Conservation (phyloP, 2,797 vertebrate genomes). For the Molossus molossus region DNA sequence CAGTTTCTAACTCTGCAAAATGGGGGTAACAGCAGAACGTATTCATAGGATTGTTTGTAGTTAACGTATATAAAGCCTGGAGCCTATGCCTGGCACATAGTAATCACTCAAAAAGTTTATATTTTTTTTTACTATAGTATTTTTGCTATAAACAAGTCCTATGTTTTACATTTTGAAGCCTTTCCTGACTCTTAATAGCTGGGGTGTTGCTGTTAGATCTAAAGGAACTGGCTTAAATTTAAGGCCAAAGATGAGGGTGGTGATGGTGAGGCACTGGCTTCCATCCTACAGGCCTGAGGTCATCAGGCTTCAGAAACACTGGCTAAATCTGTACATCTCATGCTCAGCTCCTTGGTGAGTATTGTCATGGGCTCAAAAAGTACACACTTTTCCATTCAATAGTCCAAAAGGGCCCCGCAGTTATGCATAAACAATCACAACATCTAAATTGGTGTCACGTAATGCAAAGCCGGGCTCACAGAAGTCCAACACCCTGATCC, state of each 20-base stretch:
- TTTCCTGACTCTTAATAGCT: not conserved
- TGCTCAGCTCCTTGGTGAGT: not conserved
- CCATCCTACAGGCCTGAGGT: not conserved
- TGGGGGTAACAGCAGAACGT: not conserved
- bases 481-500: not conserved
- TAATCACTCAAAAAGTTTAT: not conserved
- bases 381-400: not conserved
- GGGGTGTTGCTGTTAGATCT: not conserved
- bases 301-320: not conserved
- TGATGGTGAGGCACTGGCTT: not conserved
- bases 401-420: not conserved
- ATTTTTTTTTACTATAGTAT: not conserved
- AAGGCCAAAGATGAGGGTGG: not conserved
- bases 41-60: not conserved
- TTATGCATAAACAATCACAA: not conserved
- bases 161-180: not conserved
- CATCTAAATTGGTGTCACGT: not conserved
- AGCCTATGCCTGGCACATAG: not conserved
- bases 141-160: not conserved
- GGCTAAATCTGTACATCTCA: not conserved
- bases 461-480: not conserved
- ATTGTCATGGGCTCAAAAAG: not conserved
- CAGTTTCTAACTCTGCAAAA: slow-evolving; percentile 6
- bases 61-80: not conserved
- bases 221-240: not conserved